Percentiles rank a stretch among this genome's conserved stretches.
phyloP scores from a whole-genome alignment of 2,113 vertebrate genomes.

The Paradisaea rubra region DNA sequence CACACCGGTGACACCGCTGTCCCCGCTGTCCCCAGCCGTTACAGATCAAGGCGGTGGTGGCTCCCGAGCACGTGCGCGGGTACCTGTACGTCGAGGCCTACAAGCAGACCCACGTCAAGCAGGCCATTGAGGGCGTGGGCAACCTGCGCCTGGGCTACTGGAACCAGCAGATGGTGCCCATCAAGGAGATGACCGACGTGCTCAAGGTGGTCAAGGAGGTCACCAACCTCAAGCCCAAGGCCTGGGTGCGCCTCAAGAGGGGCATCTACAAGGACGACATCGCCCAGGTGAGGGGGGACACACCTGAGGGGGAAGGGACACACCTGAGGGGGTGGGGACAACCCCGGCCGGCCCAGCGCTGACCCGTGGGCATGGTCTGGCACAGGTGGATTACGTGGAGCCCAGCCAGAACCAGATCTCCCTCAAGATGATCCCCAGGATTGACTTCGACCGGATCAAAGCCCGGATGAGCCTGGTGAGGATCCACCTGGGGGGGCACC shows the following conservation, averaged over 20 bases:
- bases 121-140: conserved; percentile 92
- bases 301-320: too few relatives aligned
- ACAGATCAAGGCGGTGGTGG: conserved; percentile 93
- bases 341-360: accelerated
- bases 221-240: conserved; percentile 94
- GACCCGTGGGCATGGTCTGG: accelerated
- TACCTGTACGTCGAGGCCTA: conserved; percentile 97
- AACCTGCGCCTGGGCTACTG: conserved; percentile 93
- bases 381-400: background rate
- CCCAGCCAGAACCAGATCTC: conserved; percentile 94
- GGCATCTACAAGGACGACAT: conserved; percentile 96
- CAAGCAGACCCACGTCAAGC: conserved; percentile 95
- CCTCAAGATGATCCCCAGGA: conserved; percentile 93
- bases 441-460: conserved; percentile 93
- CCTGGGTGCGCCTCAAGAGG: conserved; percentile 93
- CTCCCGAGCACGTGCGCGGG: conserved; percentile 90
- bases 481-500: background rate
- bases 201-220: conserved; percentile 97
- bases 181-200: conserved; percentile 97
- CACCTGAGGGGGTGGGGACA: too few relatives aligned
- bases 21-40: conserved; percentile 71
- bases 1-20: accelerated
- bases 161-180: conserved; percentile 99
- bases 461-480: conserved; percentile 91
- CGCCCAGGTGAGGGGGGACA: conserved; percentile 70